Conservation (phyloP, 2,113 vertebrate genomes). For the Oreochromis niloticus region DNA sequence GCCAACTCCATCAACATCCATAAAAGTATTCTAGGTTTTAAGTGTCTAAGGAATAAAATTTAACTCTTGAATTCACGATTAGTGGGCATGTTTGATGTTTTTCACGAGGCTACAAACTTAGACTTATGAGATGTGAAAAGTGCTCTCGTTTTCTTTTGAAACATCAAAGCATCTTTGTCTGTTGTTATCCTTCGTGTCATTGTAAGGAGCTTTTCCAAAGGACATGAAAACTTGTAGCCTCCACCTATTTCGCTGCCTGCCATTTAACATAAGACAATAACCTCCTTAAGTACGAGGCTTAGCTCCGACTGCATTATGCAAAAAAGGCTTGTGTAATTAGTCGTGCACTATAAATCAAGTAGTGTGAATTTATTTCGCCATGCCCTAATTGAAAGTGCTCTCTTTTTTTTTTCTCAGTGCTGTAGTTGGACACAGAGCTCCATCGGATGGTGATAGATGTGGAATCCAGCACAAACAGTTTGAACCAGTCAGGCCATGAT, state of each 20-base stretch:
- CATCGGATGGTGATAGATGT: constrained; percentile 88
- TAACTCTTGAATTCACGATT: background rate
- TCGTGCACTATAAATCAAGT: constrained; percentile 96
- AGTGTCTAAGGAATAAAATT: background rate
- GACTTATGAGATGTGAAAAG: background rate
- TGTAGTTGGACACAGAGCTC: constrained; percentile 81
- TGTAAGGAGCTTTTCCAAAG: constrained; percentile 43
- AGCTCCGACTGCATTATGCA: constrained; percentile 85
- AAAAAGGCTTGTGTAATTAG: constrained; percentile 85
- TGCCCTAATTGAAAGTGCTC: constrained; percentile 96
- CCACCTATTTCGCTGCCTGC: constrained; percentile 59
- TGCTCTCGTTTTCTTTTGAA: background rate
- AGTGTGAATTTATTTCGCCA: constrained; percentile 83
- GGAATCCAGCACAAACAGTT: constrained; percentile 90
- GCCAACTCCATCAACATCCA: background rate
- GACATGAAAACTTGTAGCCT: constrained; percentile 36
- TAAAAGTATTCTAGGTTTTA: background rate
- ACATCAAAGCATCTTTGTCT: constrained; percentile 22
- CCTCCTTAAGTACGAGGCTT: constrained; percentile 79
- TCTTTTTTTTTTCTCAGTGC: constrained; percentile 32
- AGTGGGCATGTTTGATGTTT: background rate
- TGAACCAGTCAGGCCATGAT: constrained; percentile 92
- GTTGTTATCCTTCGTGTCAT: constrained; percentile 42
- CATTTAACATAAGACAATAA: constrained; percentile 79
- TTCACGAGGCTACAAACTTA: background rate